Evolutionary conservation across 2,113 vertebrate species (phyloP), one percentile per base, ranked within the genome.

Genomic region (Miniopterus natalensis): DNA sequence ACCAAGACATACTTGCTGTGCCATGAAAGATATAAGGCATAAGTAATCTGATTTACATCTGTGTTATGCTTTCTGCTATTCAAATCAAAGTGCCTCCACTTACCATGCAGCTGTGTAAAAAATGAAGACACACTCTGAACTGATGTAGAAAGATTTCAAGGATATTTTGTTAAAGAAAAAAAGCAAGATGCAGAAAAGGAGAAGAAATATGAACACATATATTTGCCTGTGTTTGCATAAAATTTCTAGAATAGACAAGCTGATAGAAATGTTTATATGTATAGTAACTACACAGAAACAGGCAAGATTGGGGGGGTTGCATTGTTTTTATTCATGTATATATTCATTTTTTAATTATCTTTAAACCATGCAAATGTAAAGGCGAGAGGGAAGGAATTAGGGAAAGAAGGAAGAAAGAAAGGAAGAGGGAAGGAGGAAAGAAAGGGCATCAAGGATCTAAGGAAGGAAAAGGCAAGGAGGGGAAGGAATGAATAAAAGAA

Each of bases 171-270:
- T 53, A 55, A 45, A 63, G 73, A 40, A 55, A 79, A 80, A 88
- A 61, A 27, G n/a, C 31, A 71, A 75, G 75, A 70, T 40, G 27
- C 47, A 6, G 57, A 89, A 73, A 42, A 88, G 66, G 81, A 74
- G 45, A 47, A 20, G 40, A 73, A 55, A 68, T 57, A 27, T 23
- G 78, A 84, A 11, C 20, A 8, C n/a, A 29, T 36, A 31, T 25
- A 79, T 65, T n/a, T 75, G 79, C 84, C 63, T 74, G 83, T 47
- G 51, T 92, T 79, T 90, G 81, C 68, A 40, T 84, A 29, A 59
- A 31, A 31, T 8, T 42, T 84, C 61, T 61, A 59, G 9, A 36
- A 59, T 5, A 23, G 83, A 63, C 15, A 8, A 66, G 49, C 78
- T 12, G 55, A 1, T 2, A 23, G 47, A 31, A 84, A n/a, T 8